A percentile compares a stretch with the other conserved stretches of the same genome.
These are phyloP conservation scores for Cephalotes varians DNA, from an alignment of 2,888 invertebrate genomes.

Conservation along the genomic window DNA sequence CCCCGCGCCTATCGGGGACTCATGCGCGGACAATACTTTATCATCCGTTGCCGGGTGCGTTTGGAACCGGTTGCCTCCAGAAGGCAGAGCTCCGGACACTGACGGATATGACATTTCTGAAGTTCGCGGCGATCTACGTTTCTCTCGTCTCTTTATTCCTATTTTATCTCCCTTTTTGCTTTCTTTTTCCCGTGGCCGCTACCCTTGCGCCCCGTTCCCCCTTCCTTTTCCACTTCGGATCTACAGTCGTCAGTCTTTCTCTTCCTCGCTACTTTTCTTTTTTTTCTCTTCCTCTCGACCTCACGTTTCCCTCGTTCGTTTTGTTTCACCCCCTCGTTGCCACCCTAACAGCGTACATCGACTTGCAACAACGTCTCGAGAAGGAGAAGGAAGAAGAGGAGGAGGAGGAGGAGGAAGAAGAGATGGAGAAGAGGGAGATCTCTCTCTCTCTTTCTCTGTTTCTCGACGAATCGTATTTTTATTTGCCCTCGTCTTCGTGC, in stretches of 20 bases:
- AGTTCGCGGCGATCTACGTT: constrained; percentile 75
- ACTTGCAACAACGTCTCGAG: constrained; percentile 37
- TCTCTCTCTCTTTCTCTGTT: constrained; percentile 30
- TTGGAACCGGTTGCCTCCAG: constrained; percentile 72
- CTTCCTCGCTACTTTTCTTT: constrained; percentile 60
- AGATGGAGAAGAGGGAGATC: constrained; percentile 33
- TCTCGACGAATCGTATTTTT: constrained; percentile 65
- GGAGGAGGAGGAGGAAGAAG: background rate
- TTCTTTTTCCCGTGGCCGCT: constrained; percentile 35
- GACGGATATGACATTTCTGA: constrained; percentile 85
- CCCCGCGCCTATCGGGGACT: constrained; percentile 11
- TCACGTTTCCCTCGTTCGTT: constrained; percentile 61
- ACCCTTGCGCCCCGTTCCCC: background rate
- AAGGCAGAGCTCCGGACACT: constrained; percentile 76
- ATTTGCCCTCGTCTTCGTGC: constrained; percentile 69
- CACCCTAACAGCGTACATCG: constrained; percentile 49
- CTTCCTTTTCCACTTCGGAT: constrained; percentile 21
- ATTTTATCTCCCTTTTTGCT: constrained; percentile 42
- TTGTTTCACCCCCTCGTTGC: constrained; percentile 57
- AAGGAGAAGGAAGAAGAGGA: too few relatives aligned
- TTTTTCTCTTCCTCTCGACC: constrained; percentile 55
- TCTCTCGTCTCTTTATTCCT: constrained; percentile 60
- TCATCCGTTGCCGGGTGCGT: constrained; percentile 40
- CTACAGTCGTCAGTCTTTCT: constrained; percentile 48
- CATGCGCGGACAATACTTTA: constrained; percentile 58